These are phyloP conservation scores for Nibea albiflora DNA, from an alignment of 2,113 vertebrate species.

Conservation along the genomic window DNA sequence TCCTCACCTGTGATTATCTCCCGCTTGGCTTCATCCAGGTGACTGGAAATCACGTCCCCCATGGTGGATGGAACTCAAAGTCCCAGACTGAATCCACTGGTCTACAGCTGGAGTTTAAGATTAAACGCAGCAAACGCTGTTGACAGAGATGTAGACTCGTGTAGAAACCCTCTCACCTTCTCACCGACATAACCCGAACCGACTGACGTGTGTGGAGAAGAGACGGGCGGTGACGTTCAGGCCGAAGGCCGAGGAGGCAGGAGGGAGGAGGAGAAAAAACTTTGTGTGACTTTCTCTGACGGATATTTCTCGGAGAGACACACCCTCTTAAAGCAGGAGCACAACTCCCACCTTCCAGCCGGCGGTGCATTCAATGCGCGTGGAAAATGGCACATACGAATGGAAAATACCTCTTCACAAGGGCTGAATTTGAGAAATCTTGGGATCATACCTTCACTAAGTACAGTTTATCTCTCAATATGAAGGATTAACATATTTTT, in stretches of 20 bases:
- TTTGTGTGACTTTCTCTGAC: background rate
- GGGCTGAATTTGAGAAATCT: background rate
- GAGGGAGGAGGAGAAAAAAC: background rate
- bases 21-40: constrained; percentile 92
- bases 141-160: background rate
- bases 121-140: background rate
- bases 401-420: background rate
- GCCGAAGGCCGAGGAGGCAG: too few species aligned
- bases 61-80: constrained; percentile 74
- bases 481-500: background rate
- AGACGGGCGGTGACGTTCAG: background rate
- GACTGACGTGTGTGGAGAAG: background rate
- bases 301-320: constrained; percentile 29
- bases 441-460: background rate
- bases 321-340: constrained; percentile 57
- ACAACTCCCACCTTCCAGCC: constrained; percentile 32
- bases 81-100: constrained; percentile 1
- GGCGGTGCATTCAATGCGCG: constrained; percentile 36
- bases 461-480: background rate
- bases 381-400: background rate
- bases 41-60: constrained; percentile 93
- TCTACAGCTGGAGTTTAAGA: background rate
- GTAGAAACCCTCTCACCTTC: rapidly evolving
- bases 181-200: background rate
- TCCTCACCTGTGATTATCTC: constrained; percentile 91